A percentile compares a stretch with the other conserved stretches of the same genome.
These are phyloP conservation scores for Nezara viridula DNA, from an alignment of 2,888 invertebrate species.

Conservation along the genomic window DNA sequence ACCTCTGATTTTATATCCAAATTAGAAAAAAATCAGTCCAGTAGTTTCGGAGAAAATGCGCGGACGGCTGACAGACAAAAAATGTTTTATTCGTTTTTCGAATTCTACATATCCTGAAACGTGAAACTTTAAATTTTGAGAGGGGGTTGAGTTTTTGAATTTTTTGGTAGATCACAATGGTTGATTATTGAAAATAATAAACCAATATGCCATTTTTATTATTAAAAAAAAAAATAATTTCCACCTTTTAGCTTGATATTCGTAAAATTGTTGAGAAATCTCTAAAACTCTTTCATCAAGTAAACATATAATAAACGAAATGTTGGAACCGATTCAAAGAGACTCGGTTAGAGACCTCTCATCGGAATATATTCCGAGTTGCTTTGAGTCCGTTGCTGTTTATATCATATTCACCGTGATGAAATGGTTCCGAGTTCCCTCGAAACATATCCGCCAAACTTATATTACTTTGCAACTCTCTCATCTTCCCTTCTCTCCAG, in stretches of 20 bases:
- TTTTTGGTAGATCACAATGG: no score
- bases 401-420: background rate
- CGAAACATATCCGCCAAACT: background rate
- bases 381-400: background rate
- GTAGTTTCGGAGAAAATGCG: no score
- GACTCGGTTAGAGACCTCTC: background rate
- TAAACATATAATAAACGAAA: background rate
- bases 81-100: no score
- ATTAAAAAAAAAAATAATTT: no score
- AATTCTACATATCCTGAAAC: no score
- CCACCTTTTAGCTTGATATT: background rate
- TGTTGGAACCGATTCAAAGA: background rate
- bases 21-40: no score
- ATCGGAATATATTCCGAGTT: background rate
- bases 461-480: conserved; percentile 7
- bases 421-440: background rate
- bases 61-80: no score
- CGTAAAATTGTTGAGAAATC: background rate
- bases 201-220: no score
- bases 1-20: no score
- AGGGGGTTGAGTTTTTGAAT: no score
- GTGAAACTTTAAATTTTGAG: no score
- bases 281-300: background rate
- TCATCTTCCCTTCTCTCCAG: background rate
- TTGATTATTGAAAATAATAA: no score